Evolutionary conservation across 2,888 invertebrate genomes (phyloP), one percentile per base, ranked within the genome.

Genomic region (Hedychridium roseum): DNA sequence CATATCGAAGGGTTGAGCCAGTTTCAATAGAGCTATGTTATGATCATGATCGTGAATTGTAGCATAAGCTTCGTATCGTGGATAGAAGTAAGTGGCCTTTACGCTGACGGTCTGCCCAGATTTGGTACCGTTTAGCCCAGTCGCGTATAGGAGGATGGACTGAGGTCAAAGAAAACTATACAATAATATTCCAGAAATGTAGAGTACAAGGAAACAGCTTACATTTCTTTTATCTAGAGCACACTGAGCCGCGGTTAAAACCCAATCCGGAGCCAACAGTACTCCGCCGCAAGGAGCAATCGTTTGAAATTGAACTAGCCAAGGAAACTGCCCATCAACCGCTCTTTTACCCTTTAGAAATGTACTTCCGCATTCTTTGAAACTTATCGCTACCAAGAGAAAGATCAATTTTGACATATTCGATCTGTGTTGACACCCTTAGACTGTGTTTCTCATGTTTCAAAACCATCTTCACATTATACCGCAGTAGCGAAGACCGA

Each of bases 271-370:
- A 9, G 64, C 60, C 26, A 70, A 43, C 11, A 70, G 54, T 23
- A 68, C 53, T 20, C 70, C 69, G 14, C 69, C 66, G 40, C 69
- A 70, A 35, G 70, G 67, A 28, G 41, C 39, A 41, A 70, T 50
- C 14, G 70, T 69, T 53, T 69, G 57, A 50, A 70, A 70, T 38
- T 70, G 69, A 46, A 70, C 50, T 16, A 70, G 43, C 67, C 68
- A 69, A 6, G 68, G 70, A 54, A 70, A 70, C 6, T 69, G 59
- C 12, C 61, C 60, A n/a, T 54, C 48, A 4, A 43, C 35, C 17
- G 48, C 57, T 28, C 63, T 58, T 18, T 50, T 44, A 2, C 59
- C 64, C 16, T 49, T 53, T 26, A 66, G 52, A 38, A 57, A 16
- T 6, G 40, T 45, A 11, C 50, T 51, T 14, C 28, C 45, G 37